These are phyloP conservation scores for Hoplostethus mediterraneus DNA, from an alignment of 2,797 vertebrate species.

Conservation along the genomic window DNA sequence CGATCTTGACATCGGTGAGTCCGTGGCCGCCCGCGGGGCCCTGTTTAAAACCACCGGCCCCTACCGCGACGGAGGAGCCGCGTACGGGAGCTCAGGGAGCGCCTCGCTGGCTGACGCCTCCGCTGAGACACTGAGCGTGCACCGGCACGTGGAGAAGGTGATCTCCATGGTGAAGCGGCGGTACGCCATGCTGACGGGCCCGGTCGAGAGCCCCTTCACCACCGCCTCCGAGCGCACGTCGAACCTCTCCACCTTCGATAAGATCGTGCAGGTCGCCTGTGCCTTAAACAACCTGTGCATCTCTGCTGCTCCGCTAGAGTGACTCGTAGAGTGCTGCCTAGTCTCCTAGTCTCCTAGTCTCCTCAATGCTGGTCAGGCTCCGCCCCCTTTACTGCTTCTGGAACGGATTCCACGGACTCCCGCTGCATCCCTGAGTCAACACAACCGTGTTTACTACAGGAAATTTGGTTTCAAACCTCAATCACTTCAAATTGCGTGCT, in stretches of 20 bases:
- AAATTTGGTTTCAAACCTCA: slow-evolving; percentile 12
- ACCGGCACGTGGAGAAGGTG: slow-evolving; percentile 80
- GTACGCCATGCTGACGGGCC: slow-evolving; percentile 84
- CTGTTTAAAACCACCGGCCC: slow-evolving; percentile 66
- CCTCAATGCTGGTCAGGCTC: slow-evolving; percentile 34
- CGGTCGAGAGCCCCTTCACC: slow-evolving; percentile 83
- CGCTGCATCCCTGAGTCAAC: slow-evolving; percentile 3
- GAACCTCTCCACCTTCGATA: slow-evolving; percentile 84
- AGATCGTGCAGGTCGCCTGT: slow-evolving; percentile 86
- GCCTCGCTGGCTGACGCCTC: not conserved
- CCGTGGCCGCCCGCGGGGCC: slow-evolving; percentile 78
- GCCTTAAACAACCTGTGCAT: slow-evolving; percentile 89
- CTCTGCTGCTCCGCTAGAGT: slow-evolving; percentile 84
- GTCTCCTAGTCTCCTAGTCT: not conserved
- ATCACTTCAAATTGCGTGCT: slow-evolving; percentile 2
- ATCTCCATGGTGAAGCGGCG: slow-evolving; percentile 83
- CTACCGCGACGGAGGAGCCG: slow-evolving; percentile 22
- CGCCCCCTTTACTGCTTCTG: slow-evolving; percentile 49
- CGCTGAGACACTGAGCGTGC: slow-evolving; percentile 68
- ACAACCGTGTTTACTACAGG: slow-evolving; percentile 10
- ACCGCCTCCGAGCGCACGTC: slow-evolving; percentile 73
- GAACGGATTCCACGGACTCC: slow-evolving; percentile 15
- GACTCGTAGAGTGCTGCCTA: slow-evolving; percentile 34
- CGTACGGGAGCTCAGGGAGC: slow-evolving; percentile 24
- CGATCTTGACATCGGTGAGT: slow-evolving; percentile 76